Percentiles rank a stretch among this genome's conserved stretches.
These are phyloP conservation scores for Ligdia adustata DNA, from an alignment of 2,888 invertebrate genomes.

Conservation along the genomic window DNA sequence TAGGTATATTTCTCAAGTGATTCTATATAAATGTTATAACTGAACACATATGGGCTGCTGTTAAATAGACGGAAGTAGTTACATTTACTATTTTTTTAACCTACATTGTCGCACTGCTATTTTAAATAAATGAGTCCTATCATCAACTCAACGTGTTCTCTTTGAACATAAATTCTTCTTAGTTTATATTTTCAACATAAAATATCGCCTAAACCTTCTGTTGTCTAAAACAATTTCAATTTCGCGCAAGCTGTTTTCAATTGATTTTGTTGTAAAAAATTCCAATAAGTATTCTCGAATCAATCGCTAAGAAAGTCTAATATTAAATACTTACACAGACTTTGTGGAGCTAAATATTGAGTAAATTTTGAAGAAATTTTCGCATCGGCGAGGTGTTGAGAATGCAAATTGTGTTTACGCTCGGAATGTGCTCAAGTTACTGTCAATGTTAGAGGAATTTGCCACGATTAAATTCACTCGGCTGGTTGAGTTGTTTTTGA, in stretches of 20 bases:
- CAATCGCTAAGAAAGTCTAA: slow-evolving; percentile 17
- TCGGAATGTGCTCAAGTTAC: slow-evolving; percentile 45
- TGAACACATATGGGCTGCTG: no score
- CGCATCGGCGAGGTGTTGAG: slow-evolving; percentile 48
- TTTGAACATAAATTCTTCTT: no score
- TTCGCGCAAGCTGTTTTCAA: slow-evolving; percentile 2
- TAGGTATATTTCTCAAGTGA: no score
- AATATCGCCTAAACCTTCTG: not conserved
- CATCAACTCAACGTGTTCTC: no score
- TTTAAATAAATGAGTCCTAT: no score
- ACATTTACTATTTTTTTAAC: no score
- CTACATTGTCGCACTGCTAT: no score
- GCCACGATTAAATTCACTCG: slow-evolving; percentile 35
- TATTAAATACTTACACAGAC: slow-evolving; percentile 30
- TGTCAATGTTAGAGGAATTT: slow-evolving; percentile 47
- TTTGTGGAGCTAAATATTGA: slow-evolving; percentile 40
- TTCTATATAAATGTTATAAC: no score
- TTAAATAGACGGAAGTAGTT: no score
- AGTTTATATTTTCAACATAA: no score
- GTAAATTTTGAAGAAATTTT: slow-evolving; percentile 44
- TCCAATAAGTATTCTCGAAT: slow-evolving; percentile 27
- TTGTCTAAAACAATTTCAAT: slow-evolving; percentile 15
- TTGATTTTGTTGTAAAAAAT: slow-evolving; percentile 20
- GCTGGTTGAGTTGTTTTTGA: slow-evolving; percentile 27
- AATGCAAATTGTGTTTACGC: slow-evolving; percentile 59